These are phyloP conservation scores for Monodelphis domestica DNA, from an alignment of 2,797 vertebrate species.

Conservation along the genomic window DNA sequence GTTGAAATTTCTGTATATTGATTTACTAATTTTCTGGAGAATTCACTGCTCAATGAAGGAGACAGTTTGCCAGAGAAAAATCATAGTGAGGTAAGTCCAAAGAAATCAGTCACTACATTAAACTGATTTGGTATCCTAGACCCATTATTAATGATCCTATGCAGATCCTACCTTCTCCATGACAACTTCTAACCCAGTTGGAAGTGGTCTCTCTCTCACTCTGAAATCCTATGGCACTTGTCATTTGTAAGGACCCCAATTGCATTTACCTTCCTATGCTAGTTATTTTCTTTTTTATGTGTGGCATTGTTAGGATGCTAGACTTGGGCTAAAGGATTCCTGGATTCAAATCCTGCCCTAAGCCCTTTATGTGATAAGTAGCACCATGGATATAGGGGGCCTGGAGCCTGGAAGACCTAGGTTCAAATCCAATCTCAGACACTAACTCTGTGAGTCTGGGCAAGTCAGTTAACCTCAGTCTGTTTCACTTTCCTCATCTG, in stretches of 20 bases:
- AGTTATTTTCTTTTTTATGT: neutral
- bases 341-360: neutral
- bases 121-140: neutral
- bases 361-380: neutral
- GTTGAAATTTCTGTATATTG: neutral
- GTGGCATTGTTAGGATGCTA: neutral
- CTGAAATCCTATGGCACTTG: neutral
- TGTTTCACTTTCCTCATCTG: neutral
- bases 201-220: neutral
- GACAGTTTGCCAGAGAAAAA: neutral
- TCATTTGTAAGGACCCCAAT: no score
- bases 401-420: neutral
- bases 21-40: conserved; percentile 20
- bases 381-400: neutral
- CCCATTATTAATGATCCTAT: neutral
- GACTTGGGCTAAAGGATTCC: neutral
- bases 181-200: neutral
- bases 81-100: neutral
- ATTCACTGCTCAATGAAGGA: conserved; percentile 3
- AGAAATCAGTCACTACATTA: neutral
- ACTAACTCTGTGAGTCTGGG: neutral
- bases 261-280: neutral
- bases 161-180: neutral
- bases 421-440: neutral
- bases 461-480: neutral